Conservation (phyloP, 2,888 invertebrate genomes). For the Sinohyriopsis cumingii region DNA sequence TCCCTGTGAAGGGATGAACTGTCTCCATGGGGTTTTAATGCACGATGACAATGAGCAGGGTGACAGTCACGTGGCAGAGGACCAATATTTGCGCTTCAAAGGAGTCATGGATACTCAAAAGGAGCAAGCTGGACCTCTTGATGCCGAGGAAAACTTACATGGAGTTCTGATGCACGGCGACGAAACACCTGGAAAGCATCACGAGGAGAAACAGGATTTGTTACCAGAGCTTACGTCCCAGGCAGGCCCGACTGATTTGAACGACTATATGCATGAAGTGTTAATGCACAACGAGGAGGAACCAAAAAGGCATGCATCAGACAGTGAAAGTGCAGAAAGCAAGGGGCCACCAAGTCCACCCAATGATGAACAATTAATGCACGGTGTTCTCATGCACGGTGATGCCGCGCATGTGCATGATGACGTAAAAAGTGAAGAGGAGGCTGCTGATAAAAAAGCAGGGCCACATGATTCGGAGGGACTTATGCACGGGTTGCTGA, state of each 20-base stretch:
- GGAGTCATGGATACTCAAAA: slow-evolving; percentile 17
- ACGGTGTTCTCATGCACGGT: slow-evolving; percentile 45
- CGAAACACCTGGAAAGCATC: slow-evolving; percentile 24
- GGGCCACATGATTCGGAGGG: slow-evolving; percentile 26
- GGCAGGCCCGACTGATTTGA: slow-evolving; percentile 32
- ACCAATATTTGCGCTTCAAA: slow-evolving; percentile 38
- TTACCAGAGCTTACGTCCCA: slow-evolving; percentile 19
- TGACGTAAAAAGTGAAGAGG: slow-evolving; percentile 1
- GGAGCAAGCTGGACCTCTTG: slow-evolving; percentile 26
- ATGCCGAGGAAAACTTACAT: slow-evolving; percentile 48
- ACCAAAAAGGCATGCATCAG: background rate
- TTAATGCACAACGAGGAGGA: slow-evolving; percentile 11
- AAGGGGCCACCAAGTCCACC: slow-evolving; percentile 7
- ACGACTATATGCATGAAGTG: slow-evolving; percentile 32
- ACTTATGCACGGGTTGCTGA: slow-evolving; percentile 19
- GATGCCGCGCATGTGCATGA: slow-evolving; percentile 17
- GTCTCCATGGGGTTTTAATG: slow-evolving; percentile 56
- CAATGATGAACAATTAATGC: slow-evolving; percentile 39
- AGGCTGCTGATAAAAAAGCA: slow-evolving; percentile 4
- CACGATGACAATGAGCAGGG: slow-evolving; percentile 44
- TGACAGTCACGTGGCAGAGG: slow-evolving; percentile 42
- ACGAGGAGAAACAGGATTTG: slow-evolving; percentile 13
- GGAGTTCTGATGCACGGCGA: slow-evolving; percentile 58
- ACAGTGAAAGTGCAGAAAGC: background rate
- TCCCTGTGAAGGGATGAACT: slow-evolving; percentile 48